Percentiles rank a stretch among this genome's conserved stretches.
Conservation (phyloP, 2,113 vertebrate genomes). For the Cairina moschata region DNA sequence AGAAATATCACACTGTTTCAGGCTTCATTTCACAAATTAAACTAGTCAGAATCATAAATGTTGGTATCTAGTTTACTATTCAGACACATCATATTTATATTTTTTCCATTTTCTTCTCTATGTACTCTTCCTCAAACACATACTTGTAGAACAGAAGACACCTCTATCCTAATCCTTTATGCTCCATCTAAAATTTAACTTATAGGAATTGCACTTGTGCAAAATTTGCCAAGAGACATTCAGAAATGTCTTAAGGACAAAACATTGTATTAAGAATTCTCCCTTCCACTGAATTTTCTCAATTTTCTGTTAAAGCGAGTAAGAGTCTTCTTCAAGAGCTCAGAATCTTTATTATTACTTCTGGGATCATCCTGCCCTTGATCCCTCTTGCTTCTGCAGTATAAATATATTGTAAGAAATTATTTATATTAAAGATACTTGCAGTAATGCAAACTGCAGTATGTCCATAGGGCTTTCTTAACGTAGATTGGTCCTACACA, state of each 20-base stretch:
- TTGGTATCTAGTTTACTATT: neutral
- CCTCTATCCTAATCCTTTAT: neutral
- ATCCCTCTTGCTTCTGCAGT: neutral
- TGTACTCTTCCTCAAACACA: neutral
- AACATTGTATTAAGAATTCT: neutral
- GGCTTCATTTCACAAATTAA: neutral
- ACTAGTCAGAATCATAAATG: neutral
- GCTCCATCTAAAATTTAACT: neutral
- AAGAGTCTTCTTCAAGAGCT: neutral
- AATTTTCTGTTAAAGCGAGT: neutral
- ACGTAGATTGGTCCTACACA: neutral
- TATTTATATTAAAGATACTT: neutral
- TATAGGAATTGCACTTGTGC: neutral
- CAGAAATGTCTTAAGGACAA: neutral
- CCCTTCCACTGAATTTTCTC: neutral
- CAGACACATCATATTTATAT: neutral
- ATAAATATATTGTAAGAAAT: neutral
- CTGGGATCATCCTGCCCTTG: neutral
- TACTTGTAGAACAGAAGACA: neutral
- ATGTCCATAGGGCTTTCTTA: neutral
- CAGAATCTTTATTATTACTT: neutral
- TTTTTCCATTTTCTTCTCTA: neutral
- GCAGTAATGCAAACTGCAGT: neutral
- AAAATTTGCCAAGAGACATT: neutral
- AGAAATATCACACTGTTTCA: slow-evolving; percentile 13